These are phyloP conservation scores for Anabacerthia variegaticeps DNA, from an alignment of 2,797 vertebrate genomes.

Conservation along the genomic window DNA sequence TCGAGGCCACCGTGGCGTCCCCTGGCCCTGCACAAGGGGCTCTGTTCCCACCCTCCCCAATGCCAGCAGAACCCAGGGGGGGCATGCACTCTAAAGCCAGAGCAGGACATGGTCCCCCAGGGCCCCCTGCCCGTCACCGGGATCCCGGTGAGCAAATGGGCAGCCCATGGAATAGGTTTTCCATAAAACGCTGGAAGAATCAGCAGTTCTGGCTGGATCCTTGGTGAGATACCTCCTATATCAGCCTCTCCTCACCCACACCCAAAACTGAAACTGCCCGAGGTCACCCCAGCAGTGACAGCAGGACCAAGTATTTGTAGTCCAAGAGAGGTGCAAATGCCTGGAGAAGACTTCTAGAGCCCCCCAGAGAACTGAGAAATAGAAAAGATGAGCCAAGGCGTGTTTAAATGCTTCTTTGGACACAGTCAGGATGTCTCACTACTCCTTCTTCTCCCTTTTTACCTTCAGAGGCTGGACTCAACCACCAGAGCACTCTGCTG, in stretches of 20 bases:
- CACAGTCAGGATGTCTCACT: neutral
- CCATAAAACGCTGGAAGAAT: neutral
- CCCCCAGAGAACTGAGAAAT: neutral
- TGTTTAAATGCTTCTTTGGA: neutral
- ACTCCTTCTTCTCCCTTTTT: neutral
- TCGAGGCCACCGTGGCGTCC: fast-evolving
- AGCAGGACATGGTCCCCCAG: fast-evolving
- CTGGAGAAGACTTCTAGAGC: neutral
- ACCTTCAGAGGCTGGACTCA: neutral
- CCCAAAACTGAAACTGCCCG: neutral
- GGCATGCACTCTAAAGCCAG: neutral
- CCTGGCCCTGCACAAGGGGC: neutral
- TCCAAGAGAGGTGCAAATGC: neutral
- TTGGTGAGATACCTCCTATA: fast-evolving
- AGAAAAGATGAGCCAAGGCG: neutral
- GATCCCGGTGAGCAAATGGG: fast-evolving
- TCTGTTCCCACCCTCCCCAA: neutral
- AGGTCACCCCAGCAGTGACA: neutral
- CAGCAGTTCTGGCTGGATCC: neutral
- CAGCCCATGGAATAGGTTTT: neutral
- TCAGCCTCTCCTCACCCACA: neutral
- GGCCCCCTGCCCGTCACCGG: neutral
- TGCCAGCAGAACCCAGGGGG: fast-evolving
- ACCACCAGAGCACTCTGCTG: neutral
- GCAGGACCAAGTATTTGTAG: neutral